phyloP scores from a whole-genome alignment of 92 coral and sea anemone genomes.

The Pocillopora meandrina region DNA sequence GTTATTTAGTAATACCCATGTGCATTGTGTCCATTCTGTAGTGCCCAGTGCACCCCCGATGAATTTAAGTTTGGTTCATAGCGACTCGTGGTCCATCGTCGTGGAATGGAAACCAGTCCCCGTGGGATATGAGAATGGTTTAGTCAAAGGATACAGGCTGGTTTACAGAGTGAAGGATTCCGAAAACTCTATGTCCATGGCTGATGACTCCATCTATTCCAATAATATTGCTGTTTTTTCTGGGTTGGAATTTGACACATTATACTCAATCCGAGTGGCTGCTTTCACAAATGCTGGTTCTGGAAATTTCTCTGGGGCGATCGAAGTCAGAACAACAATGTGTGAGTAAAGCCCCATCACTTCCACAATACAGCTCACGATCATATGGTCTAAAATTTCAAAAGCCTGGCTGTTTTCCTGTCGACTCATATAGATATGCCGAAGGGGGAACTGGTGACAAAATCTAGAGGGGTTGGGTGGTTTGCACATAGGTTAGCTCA shows the following conservation, averaged over 20 bases:
- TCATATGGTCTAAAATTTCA: background rate
- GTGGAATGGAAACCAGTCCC: constrained; percentile 44
- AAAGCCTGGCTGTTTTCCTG: too few species aligned
- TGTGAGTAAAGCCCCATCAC: constrained; percentile 7
- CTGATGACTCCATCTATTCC: background rate
- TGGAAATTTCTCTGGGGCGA: constrained; percentile 39
- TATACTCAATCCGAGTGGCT: constrained; percentile 39
- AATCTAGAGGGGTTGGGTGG: too few species aligned
- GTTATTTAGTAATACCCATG: background rate
- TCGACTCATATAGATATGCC: too few species aligned
- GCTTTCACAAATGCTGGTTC: constrained; percentile 41
- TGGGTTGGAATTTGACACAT: background rate
- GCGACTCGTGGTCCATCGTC: constrained; percentile 20
- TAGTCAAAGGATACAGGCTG: constrained; percentile 30
- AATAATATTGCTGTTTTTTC: constrained; percentile 3
- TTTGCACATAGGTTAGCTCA: too few species aligned
- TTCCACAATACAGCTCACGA: too few species aligned
- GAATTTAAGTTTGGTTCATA: constrained; percentile 17
- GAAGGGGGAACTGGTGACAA: too few species aligned
- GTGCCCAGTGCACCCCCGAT: constrained; percentile 29
- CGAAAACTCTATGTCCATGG: background rate
- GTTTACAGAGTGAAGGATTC: background rate
- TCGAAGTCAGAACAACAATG: constrained; percentile 27
- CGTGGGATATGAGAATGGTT: constrained; percentile 18
- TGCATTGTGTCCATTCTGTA: background rate